Conservation (phyloP, 2,113 vertebrate genomes). For the Conger conger region DNA sequence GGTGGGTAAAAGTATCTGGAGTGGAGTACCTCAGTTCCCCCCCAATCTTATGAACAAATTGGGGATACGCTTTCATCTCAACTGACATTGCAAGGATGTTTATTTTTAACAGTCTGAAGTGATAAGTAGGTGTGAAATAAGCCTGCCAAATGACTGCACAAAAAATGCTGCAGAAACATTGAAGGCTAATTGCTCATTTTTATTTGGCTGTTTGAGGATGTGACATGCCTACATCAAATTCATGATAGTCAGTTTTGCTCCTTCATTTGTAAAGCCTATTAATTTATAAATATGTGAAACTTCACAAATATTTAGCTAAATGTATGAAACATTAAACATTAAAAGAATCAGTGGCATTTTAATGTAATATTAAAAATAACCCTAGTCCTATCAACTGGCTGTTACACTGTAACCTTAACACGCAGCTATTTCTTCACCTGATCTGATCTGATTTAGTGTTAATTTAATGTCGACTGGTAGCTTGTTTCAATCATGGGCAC, state of each 20-base stretch:
- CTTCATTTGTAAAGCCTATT: background rate
- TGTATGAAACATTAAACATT: too few species aligned
- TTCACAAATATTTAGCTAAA: too few species aligned
- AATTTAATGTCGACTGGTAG: too few species aligned
- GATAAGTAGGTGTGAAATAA: background rate
- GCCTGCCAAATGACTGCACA: background rate
- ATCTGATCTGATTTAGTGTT: too few species aligned
- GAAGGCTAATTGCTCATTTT: background rate
- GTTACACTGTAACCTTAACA: too few species aligned
- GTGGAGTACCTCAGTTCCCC: background rate
- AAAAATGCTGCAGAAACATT: background rate
- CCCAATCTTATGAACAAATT: background rate
- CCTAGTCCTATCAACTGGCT: too few species aligned
- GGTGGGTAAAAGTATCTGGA: background rate
- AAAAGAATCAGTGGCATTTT: too few species aligned
- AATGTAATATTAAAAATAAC: too few species aligned
- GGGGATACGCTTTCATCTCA: background rate
- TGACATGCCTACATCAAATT: too few species aligned
- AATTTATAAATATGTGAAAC: background rate
- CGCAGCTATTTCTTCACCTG: too few species aligned
- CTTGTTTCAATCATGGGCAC: too few species aligned
- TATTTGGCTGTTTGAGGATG: background rate
- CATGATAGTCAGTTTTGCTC: too few species aligned
- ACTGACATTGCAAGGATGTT: background rate
- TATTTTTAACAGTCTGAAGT: background rate